Conservation (phyloP, 2,888 invertebrate species). For the Zootermopsis nevadensis region DNA sequence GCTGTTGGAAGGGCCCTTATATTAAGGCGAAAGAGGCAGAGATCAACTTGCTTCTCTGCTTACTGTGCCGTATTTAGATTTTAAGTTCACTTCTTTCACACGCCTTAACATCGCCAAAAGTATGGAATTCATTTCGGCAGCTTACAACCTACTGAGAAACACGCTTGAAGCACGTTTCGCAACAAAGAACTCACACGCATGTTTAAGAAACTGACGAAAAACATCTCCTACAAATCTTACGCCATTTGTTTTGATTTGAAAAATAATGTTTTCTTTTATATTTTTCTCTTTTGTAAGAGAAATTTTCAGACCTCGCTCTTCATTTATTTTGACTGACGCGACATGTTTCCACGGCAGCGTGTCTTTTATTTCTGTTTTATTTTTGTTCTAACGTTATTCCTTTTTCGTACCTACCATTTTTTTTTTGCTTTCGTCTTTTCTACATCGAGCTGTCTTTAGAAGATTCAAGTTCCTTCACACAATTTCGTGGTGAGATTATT, state of each 20-base stretch:
- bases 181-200: background rate
- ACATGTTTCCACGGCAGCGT: background rate
- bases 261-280: background rate
- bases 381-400: background rate
- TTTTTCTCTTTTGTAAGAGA: background rate
- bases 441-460: background rate
- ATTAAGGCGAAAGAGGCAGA: no score
- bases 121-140: no score
- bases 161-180: no score
- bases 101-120: no score
- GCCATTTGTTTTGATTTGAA: slow-evolving; percentile 8
- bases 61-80: no score
- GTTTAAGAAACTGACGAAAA: background rate
- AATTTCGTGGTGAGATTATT: background rate
- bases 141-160: no score
- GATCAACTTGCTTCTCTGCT: no score
- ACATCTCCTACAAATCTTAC: background rate
- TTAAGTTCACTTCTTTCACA: no score
- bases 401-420: background rate
- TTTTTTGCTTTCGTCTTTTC: background rate
- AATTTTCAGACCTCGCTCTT: background rate
- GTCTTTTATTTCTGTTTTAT: background rate
- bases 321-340: background rate
- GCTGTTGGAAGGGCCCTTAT: no score
- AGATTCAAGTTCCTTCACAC: background rate